Evolutionary conservation across 1,140 invertebrate genomes (phyloP), one percentile per base, ranked within the genome.

Genomic region (Episyrphus balteatus): DNA sequence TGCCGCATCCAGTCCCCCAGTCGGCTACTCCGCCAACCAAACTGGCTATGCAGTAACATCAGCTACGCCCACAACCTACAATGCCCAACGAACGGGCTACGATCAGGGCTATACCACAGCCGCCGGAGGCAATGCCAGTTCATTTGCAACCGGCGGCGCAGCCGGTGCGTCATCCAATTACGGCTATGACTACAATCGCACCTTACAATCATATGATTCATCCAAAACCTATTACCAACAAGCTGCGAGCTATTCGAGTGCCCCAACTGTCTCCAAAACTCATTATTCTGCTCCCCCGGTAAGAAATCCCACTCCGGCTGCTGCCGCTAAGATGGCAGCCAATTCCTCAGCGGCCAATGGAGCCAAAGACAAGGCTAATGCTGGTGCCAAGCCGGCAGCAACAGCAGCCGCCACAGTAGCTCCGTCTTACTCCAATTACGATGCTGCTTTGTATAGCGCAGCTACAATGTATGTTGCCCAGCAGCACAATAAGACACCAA

Each of bases 401-500:
- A 75, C 76, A 53, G 71, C 77, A 39, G 74, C 75, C 47, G 74
- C 77, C 54, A 75, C 80, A 48, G 78, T 75, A 49, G 78, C 74
- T 55, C 77, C 81, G 48, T 80, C 79, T 55, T 87, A 82, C 72
- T 79, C 81, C 62, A 84, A 84, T 63, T 89, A 92, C 75, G 88
- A 92, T 77, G 85, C 89, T 63, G 90, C 90, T 57, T 75, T 94
- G 45, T 94, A 93, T 74, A 91, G 87, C 73, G 89, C 90, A 59
- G 89, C 89, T 51, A 89, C 86, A 51, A 88, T 88, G 79, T 93
- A 92, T 71, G 88, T 92, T 56, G 86, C 88, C 55, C 88, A 91
- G 70, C 87, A 87, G 70, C 80, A 78, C 68, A 79, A 75, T 64
- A 75, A 77, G 55, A 60, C 36, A 32, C 51, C 55, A 2, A 49